Conservation (phyloP, 2,113 vertebrate species). For the Pavo muticus region DNA sequence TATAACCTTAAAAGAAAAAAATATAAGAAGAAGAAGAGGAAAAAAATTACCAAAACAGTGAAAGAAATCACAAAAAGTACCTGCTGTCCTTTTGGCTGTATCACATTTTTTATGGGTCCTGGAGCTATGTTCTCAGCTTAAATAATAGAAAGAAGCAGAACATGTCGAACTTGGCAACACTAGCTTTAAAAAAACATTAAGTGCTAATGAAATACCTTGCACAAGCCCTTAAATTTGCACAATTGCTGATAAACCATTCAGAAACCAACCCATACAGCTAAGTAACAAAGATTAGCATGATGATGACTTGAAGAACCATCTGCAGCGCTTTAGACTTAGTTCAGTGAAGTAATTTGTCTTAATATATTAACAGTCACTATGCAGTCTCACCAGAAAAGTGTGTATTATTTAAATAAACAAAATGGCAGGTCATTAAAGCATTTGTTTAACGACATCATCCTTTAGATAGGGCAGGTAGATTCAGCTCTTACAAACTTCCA, state of each 20-base stretch:
- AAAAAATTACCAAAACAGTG: no score
- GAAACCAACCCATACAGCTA: background rate
- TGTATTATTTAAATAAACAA: background rate
- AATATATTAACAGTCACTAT: background rate
- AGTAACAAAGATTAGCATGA: background rate
- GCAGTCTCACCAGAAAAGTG: background rate
- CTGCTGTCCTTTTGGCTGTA: background rate
- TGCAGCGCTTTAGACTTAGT: background rate
- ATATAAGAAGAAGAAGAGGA: no score
- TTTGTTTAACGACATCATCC: background rate
- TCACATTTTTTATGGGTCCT: background rate
- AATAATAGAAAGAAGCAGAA: background rate
- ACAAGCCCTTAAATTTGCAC: background rate
- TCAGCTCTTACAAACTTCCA: background rate
- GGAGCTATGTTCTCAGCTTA: background rate
- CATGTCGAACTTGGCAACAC: background rate
- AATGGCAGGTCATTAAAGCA: background rate
- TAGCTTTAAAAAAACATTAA: background rate
- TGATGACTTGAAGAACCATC: background rate
- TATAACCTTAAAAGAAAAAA: background rate
- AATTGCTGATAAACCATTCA: background rate
- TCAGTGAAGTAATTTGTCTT: background rate
- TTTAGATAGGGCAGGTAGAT: background rate
- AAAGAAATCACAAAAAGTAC: background rate
- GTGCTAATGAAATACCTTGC: background rate